Percentiles rank a stretch among this genome's conserved stretches.
These are phyloP conservation scores for Shinisaurus crocodilurus DNA, from an alignment of 2,113 vertebrate genomes.

Conservation along the genomic window DNA sequence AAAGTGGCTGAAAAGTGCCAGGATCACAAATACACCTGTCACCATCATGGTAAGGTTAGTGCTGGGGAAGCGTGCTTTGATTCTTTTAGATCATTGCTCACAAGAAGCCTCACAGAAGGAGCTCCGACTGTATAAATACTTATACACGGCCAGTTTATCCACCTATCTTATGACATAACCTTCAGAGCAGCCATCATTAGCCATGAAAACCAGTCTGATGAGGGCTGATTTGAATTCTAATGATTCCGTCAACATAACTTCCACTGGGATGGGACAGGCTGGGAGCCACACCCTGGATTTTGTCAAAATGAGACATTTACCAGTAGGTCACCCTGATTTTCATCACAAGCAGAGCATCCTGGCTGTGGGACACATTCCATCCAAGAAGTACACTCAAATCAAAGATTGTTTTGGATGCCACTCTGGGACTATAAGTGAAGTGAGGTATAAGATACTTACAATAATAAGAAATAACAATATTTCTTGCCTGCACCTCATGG, in stretches of 20 bases:
- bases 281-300: constrained; percentile 68
- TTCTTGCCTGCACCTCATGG: not conserved
- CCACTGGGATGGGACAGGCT: constrained; percentile 63
- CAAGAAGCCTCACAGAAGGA: constrained; percentile 61
- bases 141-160: constrained; percentile 69
- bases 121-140: constrained; percentile 46
- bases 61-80: constrained; percentile 54
- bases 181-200: constrained; percentile 66
- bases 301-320: constrained; percentile 60
- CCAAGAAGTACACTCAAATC: not conserved
- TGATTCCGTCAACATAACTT: constrained; percentile 70
- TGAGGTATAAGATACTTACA: not conserved
- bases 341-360: not conserved
- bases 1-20: constrained; percentile 72
- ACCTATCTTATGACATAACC: constrained; percentile 65
- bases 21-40: constrained; percentile 64
- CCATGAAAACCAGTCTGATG: constrained; percentile 70
- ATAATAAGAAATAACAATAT: not conserved
- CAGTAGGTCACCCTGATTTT: constrained; percentile 38
- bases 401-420: not conserved
- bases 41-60: constrained; percentile 71
- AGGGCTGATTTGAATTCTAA: constrained; percentile 65
- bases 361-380: not conserved
- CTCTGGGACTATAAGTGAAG: not conserved
- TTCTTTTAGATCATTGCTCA: constrained; percentile 67